These are phyloP conservation scores for Adrianichthys oophorus DNA, from an alignment of 2,797 vertebrate genomes.

Conservation along the genomic window DNA sequence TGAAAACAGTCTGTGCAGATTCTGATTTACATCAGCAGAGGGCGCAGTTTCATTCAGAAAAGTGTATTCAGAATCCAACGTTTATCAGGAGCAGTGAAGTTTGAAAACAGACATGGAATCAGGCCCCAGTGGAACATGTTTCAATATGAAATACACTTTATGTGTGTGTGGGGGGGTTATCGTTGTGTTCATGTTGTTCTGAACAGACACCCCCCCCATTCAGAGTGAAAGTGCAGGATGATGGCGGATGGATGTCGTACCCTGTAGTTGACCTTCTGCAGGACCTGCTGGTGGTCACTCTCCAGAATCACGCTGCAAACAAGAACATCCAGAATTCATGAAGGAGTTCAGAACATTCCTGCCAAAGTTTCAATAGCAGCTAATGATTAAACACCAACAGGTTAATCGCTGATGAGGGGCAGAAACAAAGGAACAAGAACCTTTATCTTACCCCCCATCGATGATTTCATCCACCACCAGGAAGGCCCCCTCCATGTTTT, in stretches of 20 bases:
- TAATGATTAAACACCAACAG: background rate
- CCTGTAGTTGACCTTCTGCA: constrained; percentile 90
- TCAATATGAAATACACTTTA: too few relatives aligned
- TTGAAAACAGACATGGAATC: too few relatives aligned
- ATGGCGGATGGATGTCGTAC: constrained; percentile 70
- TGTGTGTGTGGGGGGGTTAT: too few relatives aligned
- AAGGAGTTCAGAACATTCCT: background rate
- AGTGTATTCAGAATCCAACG: too few relatives aligned
- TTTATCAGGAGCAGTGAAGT: too few relatives aligned
- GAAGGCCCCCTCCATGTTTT: constrained; percentile 91
- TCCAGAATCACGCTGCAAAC: constrained; percentile 89
- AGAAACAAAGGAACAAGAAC: background rate
- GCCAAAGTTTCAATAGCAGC: background rate
- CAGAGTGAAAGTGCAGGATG: background rate
- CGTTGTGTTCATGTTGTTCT: too few relatives aligned
- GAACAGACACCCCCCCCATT: too few relatives aligned
- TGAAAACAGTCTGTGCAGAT: too few relatives aligned
- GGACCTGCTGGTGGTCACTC: constrained; percentile 89
- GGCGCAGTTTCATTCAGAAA: too few relatives aligned
- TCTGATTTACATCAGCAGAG: too few relatives aligned
- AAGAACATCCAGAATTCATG: constrained; percentile 18
- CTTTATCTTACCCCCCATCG: constrained; percentile 79
- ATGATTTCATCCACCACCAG: constrained; percentile 92
- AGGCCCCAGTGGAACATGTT: too few relatives aligned
- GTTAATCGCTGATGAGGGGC: background rate